Evolutionary conservation across 2,113 vertebrate genomes (phyloP).

Genomic region (Lathamus discolor): DNA sequence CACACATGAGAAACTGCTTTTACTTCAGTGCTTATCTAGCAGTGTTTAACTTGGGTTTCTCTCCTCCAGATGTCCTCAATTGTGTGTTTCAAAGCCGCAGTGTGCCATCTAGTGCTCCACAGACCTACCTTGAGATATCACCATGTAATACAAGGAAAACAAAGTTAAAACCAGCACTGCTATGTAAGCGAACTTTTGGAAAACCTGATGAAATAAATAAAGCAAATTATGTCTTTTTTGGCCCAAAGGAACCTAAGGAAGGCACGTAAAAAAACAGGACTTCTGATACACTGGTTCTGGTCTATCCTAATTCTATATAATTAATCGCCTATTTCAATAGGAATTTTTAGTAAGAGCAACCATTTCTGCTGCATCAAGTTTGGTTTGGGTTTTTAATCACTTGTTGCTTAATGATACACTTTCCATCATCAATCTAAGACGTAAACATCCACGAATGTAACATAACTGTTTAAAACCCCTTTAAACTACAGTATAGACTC

Average conservation of each 20-base stretch:
- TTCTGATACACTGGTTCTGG: neutral
- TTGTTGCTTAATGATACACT: neutral
- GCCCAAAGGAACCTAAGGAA: neutral
- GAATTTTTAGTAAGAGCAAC: neutral
- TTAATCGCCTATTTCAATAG: neutral
- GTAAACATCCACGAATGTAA: neutral
- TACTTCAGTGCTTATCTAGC: neutral
- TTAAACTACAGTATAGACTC: neutral
- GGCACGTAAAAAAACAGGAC: neutral
- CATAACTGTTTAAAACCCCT: neutral
- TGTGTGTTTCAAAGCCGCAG: constrained; percentile 32
- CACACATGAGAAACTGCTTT: neutral
- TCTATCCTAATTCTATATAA: neutral
- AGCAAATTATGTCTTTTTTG: neutral
- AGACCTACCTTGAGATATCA: neutral
- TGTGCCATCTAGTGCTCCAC: constrained; percentile 72
- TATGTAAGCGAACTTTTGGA: neutral
- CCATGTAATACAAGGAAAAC: neutral
- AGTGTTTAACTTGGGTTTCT: neutral
- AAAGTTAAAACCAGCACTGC: neutral
- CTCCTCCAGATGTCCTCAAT: neutral
- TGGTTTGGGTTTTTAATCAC: neutral
- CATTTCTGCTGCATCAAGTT: neutral
- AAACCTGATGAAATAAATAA: neutral
- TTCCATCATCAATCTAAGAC: neutral